Evolutionary conservation across 2,113 vertebrate genomes (phyloP).

Genomic region (Hepsetus odoe): DNA sequence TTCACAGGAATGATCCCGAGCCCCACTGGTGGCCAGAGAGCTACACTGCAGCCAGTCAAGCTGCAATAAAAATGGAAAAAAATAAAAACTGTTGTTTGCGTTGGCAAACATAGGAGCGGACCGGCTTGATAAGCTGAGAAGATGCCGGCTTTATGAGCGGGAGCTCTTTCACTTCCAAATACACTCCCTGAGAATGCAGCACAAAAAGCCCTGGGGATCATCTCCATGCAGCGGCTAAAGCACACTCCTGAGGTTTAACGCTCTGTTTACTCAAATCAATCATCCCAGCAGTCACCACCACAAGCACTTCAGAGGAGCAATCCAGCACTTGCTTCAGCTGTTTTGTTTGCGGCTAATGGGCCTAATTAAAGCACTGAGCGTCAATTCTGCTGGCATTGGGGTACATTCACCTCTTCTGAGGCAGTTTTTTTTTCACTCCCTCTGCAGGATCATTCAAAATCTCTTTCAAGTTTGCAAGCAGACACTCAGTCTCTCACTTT

Average conservation of each 20-base stretch:
- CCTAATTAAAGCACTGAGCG: slow-evolving; percentile 36
- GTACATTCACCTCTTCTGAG: slow-evolving; percentile 8
- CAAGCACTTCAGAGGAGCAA: slow-evolving; percentile 21
- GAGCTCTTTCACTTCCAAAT: slow-evolving; percentile 25
- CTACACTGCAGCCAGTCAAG: slow-evolving; percentile 45
- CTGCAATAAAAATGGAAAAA: too few relatives aligned
- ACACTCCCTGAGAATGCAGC: slow-evolving; percentile 10
- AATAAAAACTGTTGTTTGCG: slow-evolving; percentile 37
- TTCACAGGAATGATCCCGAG: not conserved
- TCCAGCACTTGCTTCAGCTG: slow-evolving; percentile 25
- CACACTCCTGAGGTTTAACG: slow-evolving; percentile 46
- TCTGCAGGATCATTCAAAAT: slow-evolving; percentile 6
- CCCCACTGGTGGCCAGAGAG: not conserved
- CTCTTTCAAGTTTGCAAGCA: slow-evolving; percentile 30
- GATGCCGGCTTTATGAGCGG: slow-evolving; percentile 11
- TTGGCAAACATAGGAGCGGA: slow-evolving; percentile 11
- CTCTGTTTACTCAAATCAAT: slow-evolving; percentile 49
- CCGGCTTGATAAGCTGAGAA: slow-evolving; percentile 21
- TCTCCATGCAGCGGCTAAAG: slow-evolving; percentile 42
- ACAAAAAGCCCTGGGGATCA: slow-evolving; percentile 21
- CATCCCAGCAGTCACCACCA: slow-evolving; percentile 37
- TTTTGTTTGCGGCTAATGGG: slow-evolving; percentile 40
- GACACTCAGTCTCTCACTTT: not conserved
- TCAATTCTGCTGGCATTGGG: slow-evolving; percentile 18
- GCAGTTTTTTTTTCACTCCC: not conserved